Evolutionary conservation across 2,888 invertebrate genomes (phyloP).

Genomic region (Dione vanillae): DNA sequence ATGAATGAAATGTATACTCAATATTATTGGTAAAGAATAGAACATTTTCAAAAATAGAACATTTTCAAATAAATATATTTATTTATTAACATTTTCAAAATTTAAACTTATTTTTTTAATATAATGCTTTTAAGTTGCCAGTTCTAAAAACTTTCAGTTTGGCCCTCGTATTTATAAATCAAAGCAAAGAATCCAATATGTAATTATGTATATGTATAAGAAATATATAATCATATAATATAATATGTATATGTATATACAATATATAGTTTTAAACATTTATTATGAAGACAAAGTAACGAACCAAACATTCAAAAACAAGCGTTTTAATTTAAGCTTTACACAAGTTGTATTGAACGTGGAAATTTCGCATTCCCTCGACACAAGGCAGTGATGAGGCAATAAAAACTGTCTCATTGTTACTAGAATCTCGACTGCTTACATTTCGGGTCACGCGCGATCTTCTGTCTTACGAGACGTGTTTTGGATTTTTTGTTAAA

Average conservation of each 20-base stretch:
- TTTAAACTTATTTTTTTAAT: too few relatives aligned
- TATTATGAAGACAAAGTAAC: not conserved
- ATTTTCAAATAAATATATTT: too few relatives aligned
- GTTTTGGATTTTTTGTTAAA: slow-evolving; percentile 43
- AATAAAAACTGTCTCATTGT: slow-evolving; percentile 47
- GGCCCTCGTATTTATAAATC: too few relatives aligned
- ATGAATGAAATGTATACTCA: too few relatives aligned
- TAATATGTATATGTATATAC: not conserved
- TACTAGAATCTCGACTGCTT: slow-evolving; percentile 42
- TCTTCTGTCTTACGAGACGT: slow-evolving; percentile 48
- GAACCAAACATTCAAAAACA: not conserved
- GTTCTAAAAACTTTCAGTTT: too few relatives aligned
- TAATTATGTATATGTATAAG: not conserved
- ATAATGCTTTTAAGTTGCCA: too few relatives aligned
- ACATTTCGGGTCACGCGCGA: slow-evolving; percentile 42
- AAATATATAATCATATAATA: not conserved
- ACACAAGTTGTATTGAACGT: slow-evolving; percentile 17
- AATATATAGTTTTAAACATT: too few relatives aligned
- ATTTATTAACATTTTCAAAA: too few relatives aligned
- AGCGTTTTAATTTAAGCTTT: slow-evolving; percentile 22
- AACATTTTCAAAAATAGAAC: too few relatives aligned
- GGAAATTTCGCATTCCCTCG: slow-evolving; percentile 41
- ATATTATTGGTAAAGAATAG: too few relatives aligned
- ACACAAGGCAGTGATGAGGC: slow-evolving; percentile 46
- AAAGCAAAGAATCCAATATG: too few relatives aligned